phyloP scores from a whole-genome alignment of 1,140 invertebrate genomes.

The Lepidotrigona ventralis region DNA sequence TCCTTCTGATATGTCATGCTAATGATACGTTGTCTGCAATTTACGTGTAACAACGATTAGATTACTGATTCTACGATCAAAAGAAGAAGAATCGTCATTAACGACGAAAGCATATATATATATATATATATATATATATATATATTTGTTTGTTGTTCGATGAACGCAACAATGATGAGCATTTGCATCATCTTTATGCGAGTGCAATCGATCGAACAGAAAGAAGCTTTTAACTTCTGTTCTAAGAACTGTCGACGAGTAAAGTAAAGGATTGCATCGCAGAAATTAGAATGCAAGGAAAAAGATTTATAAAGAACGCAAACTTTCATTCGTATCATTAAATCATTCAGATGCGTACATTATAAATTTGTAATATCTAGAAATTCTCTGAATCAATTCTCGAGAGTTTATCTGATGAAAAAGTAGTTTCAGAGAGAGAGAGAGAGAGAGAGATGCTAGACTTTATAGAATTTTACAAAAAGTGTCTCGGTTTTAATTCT shows the following conservation, averaged over 20 bases:
- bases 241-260: too few species aligned
- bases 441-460: too few species aligned
- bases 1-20: too few species aligned
- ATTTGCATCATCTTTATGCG: constrained; percentile 1
- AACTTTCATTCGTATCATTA: too few species aligned
- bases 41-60: too few species aligned
- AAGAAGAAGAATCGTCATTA: background rate
- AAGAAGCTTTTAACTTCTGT: background rate
- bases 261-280: too few species aligned
- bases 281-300: too few species aligned
- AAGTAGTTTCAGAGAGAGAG: background rate
- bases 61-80: background rate
- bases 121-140: background rate
- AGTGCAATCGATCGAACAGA: background rate
- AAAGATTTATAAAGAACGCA: too few species aligned
- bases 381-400: background rate
- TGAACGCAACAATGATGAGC: background rate
- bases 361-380: too few species aligned
- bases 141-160: background rate
- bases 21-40: background rate
- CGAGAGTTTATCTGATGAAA: background rate
- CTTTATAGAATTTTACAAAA: too few species aligned
- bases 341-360: too few species aligned
- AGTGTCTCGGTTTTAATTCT: too few species aligned
- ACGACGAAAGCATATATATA: background rate